Conservation (phyloP, 2,797 vertebrate species). For the Columba guinea region DNA sequence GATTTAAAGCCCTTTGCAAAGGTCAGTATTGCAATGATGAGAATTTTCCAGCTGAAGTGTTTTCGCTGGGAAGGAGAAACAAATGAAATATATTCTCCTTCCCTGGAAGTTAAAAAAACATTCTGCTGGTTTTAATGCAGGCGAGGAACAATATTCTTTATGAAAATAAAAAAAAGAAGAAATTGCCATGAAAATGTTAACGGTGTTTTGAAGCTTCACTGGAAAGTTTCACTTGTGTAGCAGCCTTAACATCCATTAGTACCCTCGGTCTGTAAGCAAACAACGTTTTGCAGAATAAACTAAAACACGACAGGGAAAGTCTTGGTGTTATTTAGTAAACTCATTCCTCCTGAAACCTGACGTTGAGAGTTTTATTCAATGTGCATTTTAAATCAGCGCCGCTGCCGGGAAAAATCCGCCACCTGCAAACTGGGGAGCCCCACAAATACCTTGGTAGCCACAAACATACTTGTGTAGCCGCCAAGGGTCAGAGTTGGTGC, state of each 20-base stretch:
- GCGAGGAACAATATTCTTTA: not conserved
- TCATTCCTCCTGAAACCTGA: slow-evolving; percentile 26
- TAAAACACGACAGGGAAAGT: slow-evolving; percentile 20
- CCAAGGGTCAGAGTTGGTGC: not conserved
- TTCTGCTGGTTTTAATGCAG: not conserved
- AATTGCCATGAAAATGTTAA: slow-evolving; percentile 54
- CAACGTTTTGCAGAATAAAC: slow-evolving; percentile 49
- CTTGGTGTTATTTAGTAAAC: slow-evolving; percentile 15
- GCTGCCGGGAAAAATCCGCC: not conserved
- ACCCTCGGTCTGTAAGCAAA: slow-evolving; percentile 43
- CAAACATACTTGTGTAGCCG: not conserved
- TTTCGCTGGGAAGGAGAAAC: slow-evolving; percentile 23
- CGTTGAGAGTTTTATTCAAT: not conserved
- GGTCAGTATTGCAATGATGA: slow-evolving; percentile 53
- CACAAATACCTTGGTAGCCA: not conserved
- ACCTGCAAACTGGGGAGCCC: not conserved
- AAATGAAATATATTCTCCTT: not conserved
- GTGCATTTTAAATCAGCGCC: not conserved
- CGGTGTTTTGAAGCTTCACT: slow-evolving; percentile 49
- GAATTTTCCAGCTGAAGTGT: slow-evolving; percentile 65
- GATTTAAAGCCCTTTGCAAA: slow-evolving; percentile 67
- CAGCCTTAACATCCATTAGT: slow-evolving; percentile 27
- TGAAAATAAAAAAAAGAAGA: not conserved
- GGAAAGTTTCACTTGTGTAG: not conserved
- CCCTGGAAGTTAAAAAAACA: slow-evolving; percentile 8